These are phyloP conservation scores for Panthera tigris DNA, from an alignment of 2,113 vertebrate genomes.

Conservation along the genomic window DNA sequence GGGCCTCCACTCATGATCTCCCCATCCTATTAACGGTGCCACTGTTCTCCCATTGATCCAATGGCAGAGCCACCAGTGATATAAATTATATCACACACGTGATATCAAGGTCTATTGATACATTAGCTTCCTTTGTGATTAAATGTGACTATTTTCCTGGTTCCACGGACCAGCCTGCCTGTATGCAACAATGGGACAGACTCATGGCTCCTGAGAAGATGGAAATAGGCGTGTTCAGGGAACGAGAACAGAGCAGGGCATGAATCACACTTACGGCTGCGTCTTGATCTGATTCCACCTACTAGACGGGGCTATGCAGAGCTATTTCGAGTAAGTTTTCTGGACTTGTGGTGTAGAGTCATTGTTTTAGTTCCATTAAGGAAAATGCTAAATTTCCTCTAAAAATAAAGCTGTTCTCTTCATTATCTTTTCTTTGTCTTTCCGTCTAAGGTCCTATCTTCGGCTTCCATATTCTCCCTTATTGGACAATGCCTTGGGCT, in stretches of 20 bases:
- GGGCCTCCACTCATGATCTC: background rate
- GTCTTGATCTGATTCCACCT: background rate
- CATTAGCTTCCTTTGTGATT: background rate
- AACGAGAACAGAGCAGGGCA: background rate
- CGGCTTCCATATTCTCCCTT: background rate
- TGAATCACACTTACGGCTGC: background rate
- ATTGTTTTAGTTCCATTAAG: background rate
- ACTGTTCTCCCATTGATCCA: background rate
- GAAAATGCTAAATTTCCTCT: background rate
- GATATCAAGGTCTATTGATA: background rate
- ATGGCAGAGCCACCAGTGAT: background rate
- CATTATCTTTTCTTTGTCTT: background rate
- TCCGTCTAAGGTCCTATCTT: background rate
- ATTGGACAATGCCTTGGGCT: background rate
- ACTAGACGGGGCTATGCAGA: background rate
- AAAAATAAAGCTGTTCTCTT: background rate
- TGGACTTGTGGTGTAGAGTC: background rate
- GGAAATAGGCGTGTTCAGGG: background rate
- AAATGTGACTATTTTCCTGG: background rate
- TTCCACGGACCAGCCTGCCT: background rate
- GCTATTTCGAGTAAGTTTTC: background rate
- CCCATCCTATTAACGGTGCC: background rate
- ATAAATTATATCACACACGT: too few relatives aligned
- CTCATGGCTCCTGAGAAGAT: background rate
- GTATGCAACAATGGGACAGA: background rate